Percentiles rank a stretch among this genome's conserved stretches.
These are phyloP conservation scores for Yponomeuta evonymella DNA, from an alignment of 2,888 invertebrate species.

Conservation along the genomic window DNA sequence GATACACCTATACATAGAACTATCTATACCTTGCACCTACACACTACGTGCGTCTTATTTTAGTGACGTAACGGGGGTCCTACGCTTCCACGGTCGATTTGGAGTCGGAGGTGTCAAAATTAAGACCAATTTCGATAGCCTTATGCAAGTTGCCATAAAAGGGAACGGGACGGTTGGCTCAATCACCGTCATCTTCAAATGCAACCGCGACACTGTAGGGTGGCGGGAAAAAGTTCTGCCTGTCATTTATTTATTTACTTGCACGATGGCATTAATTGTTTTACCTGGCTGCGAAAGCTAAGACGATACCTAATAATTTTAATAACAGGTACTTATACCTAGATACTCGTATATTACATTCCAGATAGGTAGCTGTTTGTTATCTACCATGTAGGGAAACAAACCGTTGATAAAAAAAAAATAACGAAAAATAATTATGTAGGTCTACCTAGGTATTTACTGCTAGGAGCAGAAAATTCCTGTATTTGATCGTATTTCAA, in stretches of 20 bases:
- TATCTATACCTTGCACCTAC: constrained; percentile 25
- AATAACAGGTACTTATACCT: too few relatives aligned
- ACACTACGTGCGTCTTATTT: constrained; percentile 49
- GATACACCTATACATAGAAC: constrained; percentile 15
- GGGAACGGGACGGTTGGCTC: constrained; percentile 63
- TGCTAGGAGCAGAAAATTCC: too few relatives aligned
- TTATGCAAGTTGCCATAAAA: constrained; percentile 56
- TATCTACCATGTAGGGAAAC: too few relatives aligned
- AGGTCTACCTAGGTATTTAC: too few relatives aligned
- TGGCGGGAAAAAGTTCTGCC: constrained; percentile 50
- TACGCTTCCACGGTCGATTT: constrained; percentile 47
- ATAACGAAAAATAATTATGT: too few relatives aligned
- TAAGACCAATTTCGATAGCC: constrained; percentile 51
- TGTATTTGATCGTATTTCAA: too few relatives aligned
- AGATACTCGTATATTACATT: too few relatives aligned
- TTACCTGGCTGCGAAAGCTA: too few relatives aligned
- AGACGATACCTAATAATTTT: too few relatives aligned
- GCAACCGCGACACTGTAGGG: constrained; percentile 56
- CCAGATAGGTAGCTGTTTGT: too few relatives aligned
- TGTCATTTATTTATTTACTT: constrained; percentile 11
- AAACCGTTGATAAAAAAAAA: too few relatives aligned
- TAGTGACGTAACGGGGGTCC: constrained; percentile 61
- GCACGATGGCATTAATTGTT: too few relatives aligned
- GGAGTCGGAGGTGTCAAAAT: constrained; percentile 50
- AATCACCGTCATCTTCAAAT: constrained; percentile 62